phyloP scores from a whole-genome alignment of 2,888 invertebrate species.

The Pachycephus smyrnensis region DNA sequence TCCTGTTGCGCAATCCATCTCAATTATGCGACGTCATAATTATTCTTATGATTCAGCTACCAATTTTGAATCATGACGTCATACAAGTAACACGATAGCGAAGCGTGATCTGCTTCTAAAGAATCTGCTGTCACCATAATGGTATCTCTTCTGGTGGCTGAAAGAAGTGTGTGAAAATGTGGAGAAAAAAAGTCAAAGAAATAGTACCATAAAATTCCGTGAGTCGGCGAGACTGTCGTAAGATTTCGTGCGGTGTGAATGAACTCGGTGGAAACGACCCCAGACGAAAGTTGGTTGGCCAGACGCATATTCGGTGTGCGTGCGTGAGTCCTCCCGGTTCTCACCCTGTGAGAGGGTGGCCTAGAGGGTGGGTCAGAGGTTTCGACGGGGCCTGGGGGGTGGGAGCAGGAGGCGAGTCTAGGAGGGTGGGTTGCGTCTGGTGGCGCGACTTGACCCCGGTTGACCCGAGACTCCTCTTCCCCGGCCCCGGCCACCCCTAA shows the following conservation, averaged over 20 bases:
- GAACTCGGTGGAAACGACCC: constrained; percentile 31
- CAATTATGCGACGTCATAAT: not conserved
- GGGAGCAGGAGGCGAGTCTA: constrained; percentile 31
- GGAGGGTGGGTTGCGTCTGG: constrained; percentile 64
- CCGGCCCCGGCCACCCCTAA: constrained; percentile 40
- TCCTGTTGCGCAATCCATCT: not conserved
- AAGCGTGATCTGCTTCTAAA: not conserved
- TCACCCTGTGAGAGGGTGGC: not conserved
- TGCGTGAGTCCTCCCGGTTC: constrained; percentile 4
- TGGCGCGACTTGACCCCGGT: constrained; percentile 67
- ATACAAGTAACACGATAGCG: not conserved
- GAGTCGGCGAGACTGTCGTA: not conserved
- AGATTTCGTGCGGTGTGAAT: constrained; percentile 27
- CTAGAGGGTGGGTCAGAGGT: constrained; percentile 37
- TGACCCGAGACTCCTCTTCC: constrained; percentile 62
- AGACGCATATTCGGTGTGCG: constrained; percentile 32
- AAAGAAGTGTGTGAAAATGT: not conserved
- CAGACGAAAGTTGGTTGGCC: constrained; percentile 37
- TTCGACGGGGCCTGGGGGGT: constrained; percentile 44
- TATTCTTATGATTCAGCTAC: not conserved
- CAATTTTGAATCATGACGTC: not conserved
- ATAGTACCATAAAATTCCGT: not conserved
- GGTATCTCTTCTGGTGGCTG: not conserved
- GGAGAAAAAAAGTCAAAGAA: not conserved
- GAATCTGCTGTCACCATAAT: not conserved